Evolutionary conservation across 1,140 invertebrate species (phyloP), one percentile per base, ranked within the genome.

Genomic region (Drosophila suzukii): DNA sequence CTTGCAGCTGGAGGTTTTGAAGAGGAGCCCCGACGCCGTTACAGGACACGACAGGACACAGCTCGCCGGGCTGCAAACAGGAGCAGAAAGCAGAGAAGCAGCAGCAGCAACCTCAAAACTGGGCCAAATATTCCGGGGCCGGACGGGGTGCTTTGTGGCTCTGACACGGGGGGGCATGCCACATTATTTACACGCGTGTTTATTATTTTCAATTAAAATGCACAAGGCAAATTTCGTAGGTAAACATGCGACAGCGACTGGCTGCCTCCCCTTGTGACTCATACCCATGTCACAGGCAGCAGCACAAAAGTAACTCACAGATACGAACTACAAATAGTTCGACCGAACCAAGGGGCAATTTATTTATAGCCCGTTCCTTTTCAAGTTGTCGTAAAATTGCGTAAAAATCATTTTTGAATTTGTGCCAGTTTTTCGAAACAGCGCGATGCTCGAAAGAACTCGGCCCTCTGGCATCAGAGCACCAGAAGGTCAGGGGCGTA

Each of bases 341-440:
- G 27, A 34, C 44, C 65, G 34, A 74, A 57, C 78, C 66, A 70
- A 79, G 83, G 77, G 78, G 62, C 63, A 49, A 65, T 73, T 84
- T 89, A 88, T 88, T 88, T 88, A 80, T 88, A 89, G 79, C 44
- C 50, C 12, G 20, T 79, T 82, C 73, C 67, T 79, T 63, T 86
- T 88, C 79, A 86, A 86, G 84, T 88, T 88, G 76, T 88, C 84
- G 84, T 88, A 78, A 88, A 88, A 89, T 88, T 88, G 84, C 84
- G 84, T 88, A 88, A 88, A 88, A 89, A 84, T 83, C 71, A 77
- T 84, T 88, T 89, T 88, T 88, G 84, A 88, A 89, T 81, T 80
- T 84, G 84, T 88, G 84, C 84, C 84, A 88, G 84, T 80, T 88
- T 88, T 71, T 74, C 81, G 44, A 38, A 47, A 53, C 62, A 53